Percentiles rank a stretch among this genome's conserved stretches.
These are phyloP conservation scores for Dicranocentrus wangi DNA, from an alignment of 2,888 invertebrate genomes.

Conservation along the genomic window DNA sequence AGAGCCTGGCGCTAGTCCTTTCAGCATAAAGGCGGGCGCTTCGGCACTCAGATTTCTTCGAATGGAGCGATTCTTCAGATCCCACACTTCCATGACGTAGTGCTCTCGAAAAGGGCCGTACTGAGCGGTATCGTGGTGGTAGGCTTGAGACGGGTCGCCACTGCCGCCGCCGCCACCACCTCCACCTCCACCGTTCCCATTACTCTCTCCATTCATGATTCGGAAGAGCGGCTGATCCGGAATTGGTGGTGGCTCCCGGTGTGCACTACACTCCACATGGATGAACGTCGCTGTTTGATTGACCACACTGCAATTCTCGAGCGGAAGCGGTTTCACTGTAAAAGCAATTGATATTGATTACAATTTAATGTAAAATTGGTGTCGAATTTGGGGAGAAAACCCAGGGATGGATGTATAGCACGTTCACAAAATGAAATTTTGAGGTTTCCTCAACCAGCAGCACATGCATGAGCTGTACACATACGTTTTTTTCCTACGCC, in stretches of 20 bases:
- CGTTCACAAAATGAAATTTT: slow-evolving; percentile 48
- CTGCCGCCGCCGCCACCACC: slow-evolving; percentile 48
- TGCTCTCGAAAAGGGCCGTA: slow-evolving; percentile 72
- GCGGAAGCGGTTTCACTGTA: slow-evolving; percentile 88
- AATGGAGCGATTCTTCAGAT: slow-evolving; percentile 79
- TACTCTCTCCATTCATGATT: slow-evolving; percentile 72
- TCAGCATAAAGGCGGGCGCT: slow-evolving; percentile 75
- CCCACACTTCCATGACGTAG: slow-evolving; percentile 73
- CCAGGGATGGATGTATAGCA: slow-evolving; percentile 5
- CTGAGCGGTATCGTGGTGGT: slow-evolving; percentile 71
- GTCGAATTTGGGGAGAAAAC: background rate
- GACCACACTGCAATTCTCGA: slow-evolving; percentile 90
- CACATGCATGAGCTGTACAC: background rate
- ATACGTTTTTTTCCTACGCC: background rate
- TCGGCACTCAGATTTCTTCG: slow-evolving; percentile 75
- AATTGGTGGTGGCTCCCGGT: slow-evolving; percentile 72
- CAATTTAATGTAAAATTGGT: slow-evolving; percentile 27
- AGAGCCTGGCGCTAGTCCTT: slow-evolving; percentile 82
- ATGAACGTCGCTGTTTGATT: slow-evolving; percentile 90
- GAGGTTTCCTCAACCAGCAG: slow-evolving; percentile 36
- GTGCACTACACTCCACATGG: slow-evolving; percentile 83
- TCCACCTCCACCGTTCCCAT: slow-evolving; percentile 49
- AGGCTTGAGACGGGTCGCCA: slow-evolving; percentile 54
- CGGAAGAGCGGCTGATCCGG: slow-evolving; percentile 72
- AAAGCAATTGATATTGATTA: slow-evolving; percentile 44